phyloP scores from a whole-genome alignment of 1,140 invertebrate species.

The Bemisia tabaci region DNA sequence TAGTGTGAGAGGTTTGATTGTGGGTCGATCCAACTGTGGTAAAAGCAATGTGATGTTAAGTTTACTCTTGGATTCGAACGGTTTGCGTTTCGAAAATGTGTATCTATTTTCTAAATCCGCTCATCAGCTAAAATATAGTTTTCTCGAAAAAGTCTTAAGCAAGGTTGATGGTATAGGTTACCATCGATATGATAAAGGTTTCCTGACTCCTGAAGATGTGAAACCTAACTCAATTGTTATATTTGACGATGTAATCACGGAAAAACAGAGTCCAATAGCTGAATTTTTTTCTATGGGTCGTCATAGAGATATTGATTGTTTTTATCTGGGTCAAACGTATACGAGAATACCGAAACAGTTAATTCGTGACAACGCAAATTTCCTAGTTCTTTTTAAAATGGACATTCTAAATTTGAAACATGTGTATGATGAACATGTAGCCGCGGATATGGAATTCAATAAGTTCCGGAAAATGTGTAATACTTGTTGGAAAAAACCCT shows the following conservation, averaged over 20 bases:
- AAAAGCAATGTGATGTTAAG: conserved; percentile 29
- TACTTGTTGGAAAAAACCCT: conserved; percentile 20
- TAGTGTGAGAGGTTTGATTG: conserved; percentile 23
- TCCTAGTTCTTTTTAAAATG: conserved; percentile 30
- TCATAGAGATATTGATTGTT: conserved; percentile 28
- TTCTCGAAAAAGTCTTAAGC: conserved; percentile 23
- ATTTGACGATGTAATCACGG: conserved; percentile 29
- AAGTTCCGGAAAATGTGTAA: conserved; percentile 19
- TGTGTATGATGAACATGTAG: conserved; percentile 31
- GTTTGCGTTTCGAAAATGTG: conserved; percentile 29
- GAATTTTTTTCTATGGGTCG: conserved; percentile 29
- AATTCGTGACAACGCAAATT: conserved; percentile 29
- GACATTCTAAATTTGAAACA: conserved; percentile 31
- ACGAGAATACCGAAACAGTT: conserved; percentile 29
- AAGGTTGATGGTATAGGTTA: conserved; percentile 18
- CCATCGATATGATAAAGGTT: too few species aligned
- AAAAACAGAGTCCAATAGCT: conserved; percentile 21
- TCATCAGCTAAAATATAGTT: conserved; percentile 28
- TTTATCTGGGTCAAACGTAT: conserved; percentile 32
- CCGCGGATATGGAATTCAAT: conserved; percentile 25
- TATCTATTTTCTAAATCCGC: conserved; percentile 31
- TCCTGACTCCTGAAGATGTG: conserved; percentile 17
- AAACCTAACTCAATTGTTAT: conserved; percentile 26
- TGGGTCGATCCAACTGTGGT: conserved; percentile 27
- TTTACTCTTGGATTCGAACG: conserved; percentile 25